These are phyloP conservation scores for Caenorhabditis sp. DNA, from an alignment of 2,888 invertebrate species.

Conservation along the genomic window DNA sequence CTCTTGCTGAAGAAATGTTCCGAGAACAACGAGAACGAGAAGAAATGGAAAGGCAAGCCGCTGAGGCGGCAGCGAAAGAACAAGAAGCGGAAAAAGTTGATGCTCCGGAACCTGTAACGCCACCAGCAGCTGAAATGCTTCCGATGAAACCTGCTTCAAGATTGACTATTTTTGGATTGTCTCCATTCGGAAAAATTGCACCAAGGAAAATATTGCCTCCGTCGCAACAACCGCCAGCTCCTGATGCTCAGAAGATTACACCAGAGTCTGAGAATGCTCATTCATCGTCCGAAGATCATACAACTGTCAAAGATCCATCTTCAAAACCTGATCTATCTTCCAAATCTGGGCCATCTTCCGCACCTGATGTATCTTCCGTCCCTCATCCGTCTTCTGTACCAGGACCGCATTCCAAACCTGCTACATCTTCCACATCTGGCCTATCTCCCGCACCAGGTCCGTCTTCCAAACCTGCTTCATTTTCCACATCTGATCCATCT, in stretches of 20 bases:
- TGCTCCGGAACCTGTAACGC: not conserved
- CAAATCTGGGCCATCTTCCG: too few species aligned
- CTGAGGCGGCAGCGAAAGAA: not conserved
- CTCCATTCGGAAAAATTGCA: constrained; percentile 29
- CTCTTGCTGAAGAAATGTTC: constrained; percentile 4
- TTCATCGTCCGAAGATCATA: not conserved
- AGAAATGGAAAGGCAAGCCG: not conserved
- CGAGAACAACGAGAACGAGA: not conserved
- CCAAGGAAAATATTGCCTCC: not conserved
- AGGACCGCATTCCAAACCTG: too few species aligned
- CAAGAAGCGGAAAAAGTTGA: not conserved
- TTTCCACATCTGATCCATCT: too few species aligned
- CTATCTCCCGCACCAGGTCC: too few species aligned
- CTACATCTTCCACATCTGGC: too few species aligned
- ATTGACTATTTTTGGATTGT: constrained; percentile 5
- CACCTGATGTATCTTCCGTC: too few species aligned
- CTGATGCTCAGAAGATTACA: not conserved
- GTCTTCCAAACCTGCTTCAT: too few species aligned
- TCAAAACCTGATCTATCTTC: too few species aligned
- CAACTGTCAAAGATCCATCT: not conserved
- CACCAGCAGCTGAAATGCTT: not conserved
- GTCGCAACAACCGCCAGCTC: not conserved
- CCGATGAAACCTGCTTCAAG: not conserved
- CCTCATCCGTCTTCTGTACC: too few species aligned
- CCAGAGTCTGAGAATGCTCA: too few species aligned